phyloP scores from a whole-genome alignment of 2,888 invertebrate genomes.

The Scaptomyza cyrtandrae region DNA sequence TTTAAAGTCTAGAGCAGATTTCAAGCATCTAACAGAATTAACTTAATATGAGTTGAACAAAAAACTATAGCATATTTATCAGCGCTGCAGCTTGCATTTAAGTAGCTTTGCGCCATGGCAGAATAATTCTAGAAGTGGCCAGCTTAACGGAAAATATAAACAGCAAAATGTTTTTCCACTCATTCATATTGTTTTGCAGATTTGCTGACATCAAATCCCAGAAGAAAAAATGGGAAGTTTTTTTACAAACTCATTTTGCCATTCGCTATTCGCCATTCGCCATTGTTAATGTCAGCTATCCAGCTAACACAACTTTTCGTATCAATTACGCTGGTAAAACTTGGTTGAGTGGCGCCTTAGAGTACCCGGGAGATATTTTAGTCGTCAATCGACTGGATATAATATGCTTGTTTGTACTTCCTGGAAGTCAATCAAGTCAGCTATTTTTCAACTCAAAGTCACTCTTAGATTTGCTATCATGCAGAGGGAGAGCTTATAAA shows the following conservation, averaged over 20 bases:
- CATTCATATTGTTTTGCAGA: conserved; percentile 24
- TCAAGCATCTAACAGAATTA: background rate
- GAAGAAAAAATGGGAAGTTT: no score
- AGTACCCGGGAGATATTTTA: conserved; percentile 1
- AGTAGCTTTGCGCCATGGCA: no score
- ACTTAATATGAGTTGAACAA: no score
- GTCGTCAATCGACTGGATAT: background rate
- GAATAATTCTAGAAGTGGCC: background rate
- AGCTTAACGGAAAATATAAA: background rate
- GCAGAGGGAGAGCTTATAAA: no score
- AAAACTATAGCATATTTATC: conserved; percentile 38
- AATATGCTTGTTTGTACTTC: background rate
- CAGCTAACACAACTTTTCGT: background rate
- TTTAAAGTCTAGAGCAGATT: background rate
- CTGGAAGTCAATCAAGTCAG: background rate
- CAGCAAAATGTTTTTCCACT: background rate
- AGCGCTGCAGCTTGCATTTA: background rate
- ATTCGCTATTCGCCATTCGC: no score
- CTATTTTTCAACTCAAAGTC: no score
- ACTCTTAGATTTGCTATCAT: background rate
- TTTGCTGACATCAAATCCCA: conserved; percentile 18
- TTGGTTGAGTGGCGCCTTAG: conserved; percentile 14
- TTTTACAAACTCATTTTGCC: no score
- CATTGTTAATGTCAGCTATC: no score
- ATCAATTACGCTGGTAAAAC: conserved; percentile 14